phyloP scores from a whole-genome alignment of 1,140 invertebrate species.

The Drepana arcuata region DNA sequence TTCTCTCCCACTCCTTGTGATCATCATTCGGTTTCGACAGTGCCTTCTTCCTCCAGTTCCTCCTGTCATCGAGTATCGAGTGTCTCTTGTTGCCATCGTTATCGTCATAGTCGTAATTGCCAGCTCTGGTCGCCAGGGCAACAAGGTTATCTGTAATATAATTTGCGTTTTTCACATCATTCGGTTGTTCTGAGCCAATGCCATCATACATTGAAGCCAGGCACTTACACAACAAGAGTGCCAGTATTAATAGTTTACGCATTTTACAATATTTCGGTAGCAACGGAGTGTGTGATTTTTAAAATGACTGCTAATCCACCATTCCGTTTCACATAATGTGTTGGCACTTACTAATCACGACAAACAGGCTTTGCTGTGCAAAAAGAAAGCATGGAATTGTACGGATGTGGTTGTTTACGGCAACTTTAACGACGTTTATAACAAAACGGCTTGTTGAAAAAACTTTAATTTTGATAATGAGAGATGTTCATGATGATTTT shows the following conservation, averaged over 20 bases:
- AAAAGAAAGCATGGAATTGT: constrained; percentile 19
- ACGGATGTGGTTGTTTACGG: constrained; percentile 13
- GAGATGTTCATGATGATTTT: too few relatives aligned
- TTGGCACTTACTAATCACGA: constrained; percentile 12
- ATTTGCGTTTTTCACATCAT: constrained; percentile 4
- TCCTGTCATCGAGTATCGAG: constrained; percentile 34
- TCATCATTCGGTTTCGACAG: constrained; percentile 34
- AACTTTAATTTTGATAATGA: too few relatives aligned
- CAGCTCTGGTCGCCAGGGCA: constrained; percentile 27
- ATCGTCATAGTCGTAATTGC: constrained; percentile 48
- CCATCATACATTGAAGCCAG: constrained; percentile 3
- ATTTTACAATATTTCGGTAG: constrained; percentile 24
- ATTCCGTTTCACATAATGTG: constrained; percentile 21
- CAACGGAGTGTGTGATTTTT: constrained; percentile 2
- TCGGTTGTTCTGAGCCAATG: constrained; percentile 6
- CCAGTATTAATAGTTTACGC: constrained; percentile 40
- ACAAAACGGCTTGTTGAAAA: too few relatives aligned
- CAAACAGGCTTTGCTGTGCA: constrained; percentile 17
- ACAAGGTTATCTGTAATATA: constrained; percentile 48
- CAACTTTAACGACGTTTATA: constrained; percentile 8
- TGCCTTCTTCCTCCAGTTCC: constrained; percentile 52
- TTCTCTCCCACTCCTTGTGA: constrained; percentile 35
- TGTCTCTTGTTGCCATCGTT: constrained; percentile 39
- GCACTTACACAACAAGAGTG: constrained; percentile 46
- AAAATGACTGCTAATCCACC: constrained; percentile 15